Conservation (phyloP, 2,113 vertebrate genomes). For the Pomatostomus ruficeps region DNA sequence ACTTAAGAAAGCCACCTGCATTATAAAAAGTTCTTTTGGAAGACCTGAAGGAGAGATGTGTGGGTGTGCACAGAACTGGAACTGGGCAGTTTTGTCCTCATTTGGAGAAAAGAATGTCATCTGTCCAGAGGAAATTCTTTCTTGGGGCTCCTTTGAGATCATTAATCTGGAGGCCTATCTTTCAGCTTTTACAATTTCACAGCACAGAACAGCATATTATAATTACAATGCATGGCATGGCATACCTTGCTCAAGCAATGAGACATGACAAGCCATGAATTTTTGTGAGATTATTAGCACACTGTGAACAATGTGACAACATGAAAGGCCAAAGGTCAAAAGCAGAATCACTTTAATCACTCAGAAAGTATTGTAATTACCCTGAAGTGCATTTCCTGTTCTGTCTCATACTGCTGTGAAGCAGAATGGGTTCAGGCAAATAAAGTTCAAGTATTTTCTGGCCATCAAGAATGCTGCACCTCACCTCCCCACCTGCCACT, state of each 20-base stretch:
- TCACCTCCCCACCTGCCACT: neutral
- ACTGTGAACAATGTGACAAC: neutral
- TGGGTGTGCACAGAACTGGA: neutral
- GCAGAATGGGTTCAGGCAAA: neutral
- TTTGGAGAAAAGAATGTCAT: neutral
- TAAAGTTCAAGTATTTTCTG: neutral
- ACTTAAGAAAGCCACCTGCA: neutral
- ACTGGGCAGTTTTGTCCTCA: fast-evolving
- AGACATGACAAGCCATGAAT: neutral
- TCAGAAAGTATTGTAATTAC: neutral
- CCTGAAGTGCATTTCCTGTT: neutral
- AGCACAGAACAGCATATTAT: neutral
- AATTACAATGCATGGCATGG: neutral
- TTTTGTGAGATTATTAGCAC: neutral
- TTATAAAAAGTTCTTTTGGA: neutral
- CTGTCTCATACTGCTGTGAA: neutral
- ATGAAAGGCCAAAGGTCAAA: neutral
- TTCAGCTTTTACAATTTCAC: neutral
- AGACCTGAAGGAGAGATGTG: fast-evolving
- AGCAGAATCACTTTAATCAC: neutral
- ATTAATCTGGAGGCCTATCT: neutral
- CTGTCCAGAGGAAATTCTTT: neutral
- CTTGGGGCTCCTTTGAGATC: neutral
- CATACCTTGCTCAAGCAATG: neutral
- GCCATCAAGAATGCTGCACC: neutral